Conservation (phyloP, 1,140 invertebrate species). For the Cecropterus lyciades region DNA sequence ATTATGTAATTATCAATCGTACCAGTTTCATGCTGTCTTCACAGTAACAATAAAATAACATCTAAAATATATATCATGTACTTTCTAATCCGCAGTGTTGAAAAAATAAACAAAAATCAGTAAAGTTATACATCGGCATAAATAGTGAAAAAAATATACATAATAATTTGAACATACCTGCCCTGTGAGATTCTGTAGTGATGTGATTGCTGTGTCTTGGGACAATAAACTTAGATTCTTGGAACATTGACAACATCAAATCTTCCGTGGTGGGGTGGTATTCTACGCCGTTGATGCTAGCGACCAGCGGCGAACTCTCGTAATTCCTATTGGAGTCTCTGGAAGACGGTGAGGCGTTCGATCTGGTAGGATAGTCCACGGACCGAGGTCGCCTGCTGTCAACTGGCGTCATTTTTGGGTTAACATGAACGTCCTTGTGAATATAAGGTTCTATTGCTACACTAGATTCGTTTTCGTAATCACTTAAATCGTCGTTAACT, state of each 20-base stretch:
- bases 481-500: conserved; percentile 65
- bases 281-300: conserved; percentile 78
- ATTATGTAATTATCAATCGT: no score
- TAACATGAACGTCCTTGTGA: conserved; percentile 82
- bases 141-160: no score
- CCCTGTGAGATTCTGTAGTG: conserved; percentile 68
- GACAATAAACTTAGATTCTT: conserved; percentile 77
- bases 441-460: conserved; percentile 66
- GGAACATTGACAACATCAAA: conserved; percentile 77
- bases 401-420: conserved; percentile 82
- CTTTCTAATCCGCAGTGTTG: no score
- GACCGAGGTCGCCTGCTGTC: conserved; percentile 69
- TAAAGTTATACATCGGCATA: no score
- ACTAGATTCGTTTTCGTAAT: conserved; percentile 67
- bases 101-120: no score
- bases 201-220: conserved; percentile 68
- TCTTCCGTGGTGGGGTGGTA: conserved; percentile 79
- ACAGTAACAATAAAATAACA: no score
- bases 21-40: no score
- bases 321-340: conserved; percentile 69
- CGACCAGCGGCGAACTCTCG: conserved; percentile 72
- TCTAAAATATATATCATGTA: no score
- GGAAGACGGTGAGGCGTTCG: conserved; percentile 45
- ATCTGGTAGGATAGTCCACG: conserved; percentile 63
- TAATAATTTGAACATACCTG: conserved; percentile 56